Evolutionary conservation across 2,113 vertebrate species (phyloP), one percentile per base, ranked within the genome.

Genomic region (Hucho hucho): DNA sequence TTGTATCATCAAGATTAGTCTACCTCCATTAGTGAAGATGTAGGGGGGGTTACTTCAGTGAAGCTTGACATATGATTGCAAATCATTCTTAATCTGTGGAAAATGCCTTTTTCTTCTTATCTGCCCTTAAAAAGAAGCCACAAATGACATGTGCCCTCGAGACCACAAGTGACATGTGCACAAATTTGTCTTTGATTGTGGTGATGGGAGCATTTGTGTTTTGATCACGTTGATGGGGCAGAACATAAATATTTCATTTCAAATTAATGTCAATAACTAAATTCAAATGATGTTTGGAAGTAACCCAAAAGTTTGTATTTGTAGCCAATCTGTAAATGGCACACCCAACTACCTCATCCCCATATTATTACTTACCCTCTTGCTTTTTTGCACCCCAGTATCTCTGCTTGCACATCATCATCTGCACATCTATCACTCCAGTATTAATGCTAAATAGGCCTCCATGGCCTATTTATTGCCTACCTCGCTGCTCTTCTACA

Each of bases 1-100:
- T 87, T 81, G 83, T 79, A 86, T 86, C 77, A 90, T 82, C 77
- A 81, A 86, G 87, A 89, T 87, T 88, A 90, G 84, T 82, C 75
- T 84, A 68, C 63, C 82, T 83, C 83, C 79, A 75, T 90, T 86
- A 87, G 79, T 67, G 32, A 65, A 25, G 75, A 64, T 84, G 75
- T 84, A 68, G 46, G 73, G 76, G 77, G 70, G 75, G 76, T 68
- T 64, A 69, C 66, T 66, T 82, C 72, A 80, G 16, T 82, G 69
- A 84, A 84, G 72, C 79, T 65, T 83, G 83, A 71, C 75, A 86
- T 85, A 81, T 79, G 79, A 85, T 88, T 89, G 81, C 80, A 87
- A 91, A 90, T 86, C 68, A 77, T 75, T 75, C 63, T 81, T 86
- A 82, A 90, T 89, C 82, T 87, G 68, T 70, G 61, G 63, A 59